phyloP scores from a whole-genome alignment of 2,113 vertebrate genomes.

The Lepus europaeus region DNA sequence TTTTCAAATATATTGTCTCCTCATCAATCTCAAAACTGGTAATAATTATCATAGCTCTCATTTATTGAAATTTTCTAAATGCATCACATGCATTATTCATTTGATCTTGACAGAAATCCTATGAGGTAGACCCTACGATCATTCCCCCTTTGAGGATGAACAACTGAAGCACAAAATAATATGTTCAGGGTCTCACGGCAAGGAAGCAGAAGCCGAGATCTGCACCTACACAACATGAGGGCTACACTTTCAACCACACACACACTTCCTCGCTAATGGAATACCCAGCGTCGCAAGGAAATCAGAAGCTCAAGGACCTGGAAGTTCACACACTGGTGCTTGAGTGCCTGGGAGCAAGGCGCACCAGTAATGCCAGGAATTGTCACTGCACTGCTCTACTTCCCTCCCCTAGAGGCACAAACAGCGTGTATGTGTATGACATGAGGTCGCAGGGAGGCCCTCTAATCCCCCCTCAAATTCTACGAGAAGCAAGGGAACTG shows the following conservation, averaged over 20 bases:
- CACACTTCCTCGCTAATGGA: fast-evolving
- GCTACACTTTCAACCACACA: neutral
- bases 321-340: neutral
- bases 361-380: fast-evolving
- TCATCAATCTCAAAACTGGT: neutral
- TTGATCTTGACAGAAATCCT: neutral
- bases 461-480: neutral
- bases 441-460: neutral
- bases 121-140: neutral
- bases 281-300: neutral
- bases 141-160: neutral
- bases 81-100: neutral
- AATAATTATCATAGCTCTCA: neutral
- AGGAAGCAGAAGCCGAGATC: neutral
- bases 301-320: neutral
- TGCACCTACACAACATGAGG: neutral
- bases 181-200: neutral
- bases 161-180: neutral
- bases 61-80: neutral
- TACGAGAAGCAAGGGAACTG: neutral
- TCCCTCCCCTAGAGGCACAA: fast-evolving
- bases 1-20: neutral
- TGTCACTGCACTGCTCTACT: fast-evolving
- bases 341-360: neutral
- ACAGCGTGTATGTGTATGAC: fast-evolving